These are phyloP conservation scores for Myrmecophaga tridactyla DNA, from an alignment of 2,113 vertebrate genomes.

Conservation along the genomic window DNA sequence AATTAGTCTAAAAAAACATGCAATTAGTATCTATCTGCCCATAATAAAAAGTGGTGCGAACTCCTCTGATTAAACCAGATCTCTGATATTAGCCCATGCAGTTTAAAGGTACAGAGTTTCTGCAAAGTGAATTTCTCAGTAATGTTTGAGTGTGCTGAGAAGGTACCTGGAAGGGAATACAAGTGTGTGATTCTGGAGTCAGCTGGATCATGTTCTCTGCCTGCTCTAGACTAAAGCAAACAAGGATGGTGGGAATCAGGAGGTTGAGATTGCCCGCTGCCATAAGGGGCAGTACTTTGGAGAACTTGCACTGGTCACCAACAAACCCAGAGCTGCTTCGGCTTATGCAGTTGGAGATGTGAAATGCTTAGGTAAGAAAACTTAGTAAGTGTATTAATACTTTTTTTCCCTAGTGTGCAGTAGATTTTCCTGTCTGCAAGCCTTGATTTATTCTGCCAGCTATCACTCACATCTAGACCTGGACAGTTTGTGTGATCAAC, in stretches of 20 bases:
- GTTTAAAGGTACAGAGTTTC: not conserved
- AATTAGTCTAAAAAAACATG: not conserved
- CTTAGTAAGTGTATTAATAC: slow-evolving; percentile 2
- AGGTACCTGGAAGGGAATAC: not conserved
- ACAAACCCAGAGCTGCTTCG: slow-evolving; percentile 98
- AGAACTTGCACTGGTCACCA: slow-evolving; percentile 98
- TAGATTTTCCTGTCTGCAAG: not conserved
- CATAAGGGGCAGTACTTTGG: slow-evolving; percentile 98
- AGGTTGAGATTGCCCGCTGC: slow-evolving; percentile 97
- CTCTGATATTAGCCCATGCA: not conserved
- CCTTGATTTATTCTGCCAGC: not conserved
- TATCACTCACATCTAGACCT: not conserved
- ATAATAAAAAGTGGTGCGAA: not conserved
- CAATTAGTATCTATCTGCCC: not conserved
- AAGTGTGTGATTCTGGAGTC: slow-evolving; percentile 8
- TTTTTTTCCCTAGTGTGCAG: not conserved
- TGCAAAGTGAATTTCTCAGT: not conserved
- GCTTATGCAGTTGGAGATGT: slow-evolving; percentile 94
- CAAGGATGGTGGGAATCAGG: slow-evolving; percentile 90
- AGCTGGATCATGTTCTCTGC: slow-evolving; percentile 45
- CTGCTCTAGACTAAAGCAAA: slow-evolving; percentile 89
- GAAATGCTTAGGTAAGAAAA: slow-evolving; percentile 94
- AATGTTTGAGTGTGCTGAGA: not conserved
- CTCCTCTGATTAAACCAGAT: not conserved
- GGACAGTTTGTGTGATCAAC: not conserved